These are phyloP conservation scores for Emmelina monodactyla DNA, from an alignment of 2,888 invertebrate genomes.

Conservation along the genomic window DNA sequence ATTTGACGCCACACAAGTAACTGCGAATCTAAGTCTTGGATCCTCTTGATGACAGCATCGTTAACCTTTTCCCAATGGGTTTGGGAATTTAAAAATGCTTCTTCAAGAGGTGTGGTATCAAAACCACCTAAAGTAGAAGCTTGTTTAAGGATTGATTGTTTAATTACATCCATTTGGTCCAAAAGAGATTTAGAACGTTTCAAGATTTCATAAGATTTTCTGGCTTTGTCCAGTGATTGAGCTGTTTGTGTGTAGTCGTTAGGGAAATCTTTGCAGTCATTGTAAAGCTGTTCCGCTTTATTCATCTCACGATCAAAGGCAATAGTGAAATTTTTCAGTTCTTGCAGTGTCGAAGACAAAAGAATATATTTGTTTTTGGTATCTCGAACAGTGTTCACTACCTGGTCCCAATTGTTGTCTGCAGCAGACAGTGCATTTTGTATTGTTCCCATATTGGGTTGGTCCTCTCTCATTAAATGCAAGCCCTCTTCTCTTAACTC, in stretches of 20 bases:
- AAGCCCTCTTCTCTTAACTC: conserved; percentile 81
- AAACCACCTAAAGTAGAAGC: conserved; percentile 73
- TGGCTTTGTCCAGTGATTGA: conserved; percentile 75
- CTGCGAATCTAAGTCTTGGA: conserved; percentile 86
- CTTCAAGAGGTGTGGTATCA: conserved; percentile 65
- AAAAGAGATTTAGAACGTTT: conserved; percentile 78
- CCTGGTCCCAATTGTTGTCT: conserved; percentile 83
- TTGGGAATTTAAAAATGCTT: conserved; percentile 69
- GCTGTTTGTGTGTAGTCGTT: conserved; percentile 78
- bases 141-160: conserved; percentile 74
- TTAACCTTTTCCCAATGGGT: conserved; percentile 75
- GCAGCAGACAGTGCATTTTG: conserved; percentile 81
- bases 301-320: conserved; percentile 74
- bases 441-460: conserved; percentile 78
- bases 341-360: conserved; percentile 76
- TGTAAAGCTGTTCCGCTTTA: conserved; percentile 72
- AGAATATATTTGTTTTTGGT: conserved; percentile 78
- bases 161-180: conserved; percentile 81
- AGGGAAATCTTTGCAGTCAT: conserved; percentile 71
- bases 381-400: conserved; percentile 76
- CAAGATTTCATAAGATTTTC: conserved; percentile 76
- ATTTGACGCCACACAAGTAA: conserved; percentile 93
- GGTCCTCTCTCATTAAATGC: conserved; percentile 81
- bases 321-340: conserved; percentile 75
- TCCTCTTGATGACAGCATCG: conserved; percentile 74